Conservation (phyloP, 1,140 invertebrate genomes). For the Metaphire vulgaris region DNA sequence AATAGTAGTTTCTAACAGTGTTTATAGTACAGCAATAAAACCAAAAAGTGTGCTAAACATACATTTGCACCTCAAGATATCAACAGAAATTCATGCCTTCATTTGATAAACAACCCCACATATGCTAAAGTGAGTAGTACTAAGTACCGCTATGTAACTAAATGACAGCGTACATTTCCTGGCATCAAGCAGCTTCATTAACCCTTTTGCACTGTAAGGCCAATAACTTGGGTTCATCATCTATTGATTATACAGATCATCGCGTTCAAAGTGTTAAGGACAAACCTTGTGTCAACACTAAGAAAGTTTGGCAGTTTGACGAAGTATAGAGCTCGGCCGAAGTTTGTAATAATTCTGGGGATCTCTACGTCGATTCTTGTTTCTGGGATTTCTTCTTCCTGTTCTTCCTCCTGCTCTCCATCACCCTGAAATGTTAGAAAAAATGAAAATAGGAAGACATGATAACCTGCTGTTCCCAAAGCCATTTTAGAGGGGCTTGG, state of each 20-base stretch:
- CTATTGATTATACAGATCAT: not conserved
- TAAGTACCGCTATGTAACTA: not conserved
- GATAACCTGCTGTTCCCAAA: conserved; percentile 56
- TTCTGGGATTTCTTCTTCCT: conserved; percentile 66
- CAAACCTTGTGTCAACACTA: conserved; percentile 54
- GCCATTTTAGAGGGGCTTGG: conserved; percentile 38
- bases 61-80: not conserved
- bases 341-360: conserved; percentile 83
- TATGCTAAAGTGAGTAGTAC: no score
- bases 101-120: no score
- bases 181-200: not conserved
- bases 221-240: not conserved
- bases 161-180: conserved; percentile 6
- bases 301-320: conserved; percentile 59
- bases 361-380: conserved; percentile 94
- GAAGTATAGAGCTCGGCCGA: conserved; percentile 82
- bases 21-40: no score
- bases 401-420: conserved; percentile 40
- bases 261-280: not conserved
- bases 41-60: conserved; percentile 3
- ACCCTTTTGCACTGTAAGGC: not conserved
- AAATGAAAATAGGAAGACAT: conserved; percentile 26
- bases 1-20: no score
- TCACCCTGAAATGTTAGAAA: conserved; percentile 33
- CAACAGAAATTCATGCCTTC: not conserved